Evolutionary conservation across 2,113 vertebrate genomes (phyloP), one percentile per base, ranked within the genome.

Genomic region (Toxostoma redivivum): DNA sequence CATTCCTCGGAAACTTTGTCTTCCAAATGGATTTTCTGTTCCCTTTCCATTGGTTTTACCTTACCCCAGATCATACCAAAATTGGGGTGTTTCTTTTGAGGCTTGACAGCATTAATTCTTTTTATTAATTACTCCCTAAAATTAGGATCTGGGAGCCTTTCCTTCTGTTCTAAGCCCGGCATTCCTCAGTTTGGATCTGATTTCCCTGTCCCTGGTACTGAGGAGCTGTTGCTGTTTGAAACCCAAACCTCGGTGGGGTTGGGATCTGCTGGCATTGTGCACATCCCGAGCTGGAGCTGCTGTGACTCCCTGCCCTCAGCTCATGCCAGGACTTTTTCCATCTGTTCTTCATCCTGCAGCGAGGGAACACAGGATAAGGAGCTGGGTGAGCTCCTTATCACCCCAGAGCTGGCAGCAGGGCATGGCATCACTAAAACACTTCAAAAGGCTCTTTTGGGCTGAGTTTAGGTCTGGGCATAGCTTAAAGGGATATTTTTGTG

Each of bases 231-330:
- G 42, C 38, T 71, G 51, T n/a, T 40, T 71, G 44, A 9, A 33
- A 44, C 14, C 27, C 65, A 50, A 37, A 42, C 19, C 20, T 21
- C 0, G 15, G 20, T 37, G 81, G 45, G 61, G 8, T 20, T 53
- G 21, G 66, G 73, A 15, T 47, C n/a, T 24, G 62, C 11, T 54
- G 91, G 47, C 31, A 16, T 3, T 28, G 69, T 18, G 13, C 6
- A 9, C 1, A 0, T 9, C 5, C 21, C 5, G 2, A 5, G 45
- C n/a, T 16, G 21, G 23, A 25, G 74, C 25, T 7, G 4, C 1
- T 37, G 33, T 44, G 81, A 35, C 51, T 53, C 73, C 48, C 54
- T 65, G 67, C 0, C 14, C 71, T 88, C 82, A 86, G 51, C 88
- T 82, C 28, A 0, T 20, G 50, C 42, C 15, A 50, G 7, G 33